These are phyloP conservation scores for Bubo blakistoni DNA, from an alignment of 2,113 vertebrate genomes.

Conservation along the genomic window DNA sequence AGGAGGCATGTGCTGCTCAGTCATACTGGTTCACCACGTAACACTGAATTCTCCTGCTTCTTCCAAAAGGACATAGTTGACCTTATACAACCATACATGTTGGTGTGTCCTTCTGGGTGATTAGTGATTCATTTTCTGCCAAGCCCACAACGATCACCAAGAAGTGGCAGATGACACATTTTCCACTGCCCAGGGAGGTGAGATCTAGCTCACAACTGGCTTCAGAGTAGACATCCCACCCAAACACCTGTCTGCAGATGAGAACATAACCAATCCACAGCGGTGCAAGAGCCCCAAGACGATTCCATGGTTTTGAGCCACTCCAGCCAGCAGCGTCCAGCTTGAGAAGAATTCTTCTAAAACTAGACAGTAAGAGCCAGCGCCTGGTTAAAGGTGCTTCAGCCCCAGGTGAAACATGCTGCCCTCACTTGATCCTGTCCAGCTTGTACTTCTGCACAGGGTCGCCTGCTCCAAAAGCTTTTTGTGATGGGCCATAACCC, in stretches of 20 bases:
- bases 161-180: neutral
- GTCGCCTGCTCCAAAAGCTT: neutral
- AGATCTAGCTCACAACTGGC: neutral
- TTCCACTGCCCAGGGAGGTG: neutral
- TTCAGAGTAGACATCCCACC: neutral
- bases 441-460: neutral
- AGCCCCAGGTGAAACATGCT: neutral
- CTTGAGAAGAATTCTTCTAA: neutral
- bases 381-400: rapidly evolving
- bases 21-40: rapidly evolving
- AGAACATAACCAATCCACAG: neutral
- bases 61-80: neutral
- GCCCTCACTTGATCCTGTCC: rapidly evolving
- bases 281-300: rapidly evolving
- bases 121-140: rapidly evolving
- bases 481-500: neutral
- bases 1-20: neutral
- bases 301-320: neutral
- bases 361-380: neutral
- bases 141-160: neutral
- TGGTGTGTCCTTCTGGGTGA: neutral
- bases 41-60: neutral
- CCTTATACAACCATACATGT: neutral
- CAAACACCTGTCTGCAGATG: rapidly evolving
- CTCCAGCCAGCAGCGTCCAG: neutral